phyloP scores from a whole-genome alignment of 2,113 vertebrate species.

The Probosciger aterrimus region DNA sequence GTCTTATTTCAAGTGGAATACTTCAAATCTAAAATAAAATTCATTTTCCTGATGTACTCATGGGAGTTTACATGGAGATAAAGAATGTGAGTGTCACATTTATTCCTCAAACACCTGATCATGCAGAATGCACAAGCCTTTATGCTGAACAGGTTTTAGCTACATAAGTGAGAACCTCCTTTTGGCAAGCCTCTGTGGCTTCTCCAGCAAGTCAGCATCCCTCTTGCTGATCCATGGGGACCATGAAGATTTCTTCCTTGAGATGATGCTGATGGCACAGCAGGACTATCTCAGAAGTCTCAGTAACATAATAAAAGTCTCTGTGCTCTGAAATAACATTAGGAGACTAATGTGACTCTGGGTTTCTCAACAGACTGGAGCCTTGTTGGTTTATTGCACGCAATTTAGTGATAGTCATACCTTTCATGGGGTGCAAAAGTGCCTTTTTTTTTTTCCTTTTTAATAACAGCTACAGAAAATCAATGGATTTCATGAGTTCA shows the following conservation, averaged over 20 bases:
- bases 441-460: neutral
- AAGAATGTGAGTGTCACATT: neutral
- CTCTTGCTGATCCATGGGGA: neutral
- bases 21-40: neutral
- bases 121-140: neutral
- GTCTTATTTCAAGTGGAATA: neutral
- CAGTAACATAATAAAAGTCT: slow-evolving; percentile 48
- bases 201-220: neutral
- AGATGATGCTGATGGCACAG: neutral
- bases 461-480: slow-evolving; percentile 59
- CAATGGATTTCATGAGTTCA: slow-evolving; percentile 56
- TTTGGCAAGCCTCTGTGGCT: neutral
- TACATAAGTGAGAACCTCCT: neutral
- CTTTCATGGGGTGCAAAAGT: slow-evolving; percentile 26
- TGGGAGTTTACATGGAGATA: neutral
- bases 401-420: slow-evolving; percentile 55
- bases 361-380: slow-evolving; percentile 57
- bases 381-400: slow-evolving; percentile 50
- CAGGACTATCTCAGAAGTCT: neutral
- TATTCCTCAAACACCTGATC: neutral
- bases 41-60: neutral
- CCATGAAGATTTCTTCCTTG: neutral
- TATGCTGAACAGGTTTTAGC: neutral
- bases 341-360: slow-evolving; percentile 22
- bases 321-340: slow-evolving; percentile 66